phyloP scores from a whole-genome alignment of 2,797 vertebrate species.

The Rhynchonycteris naso region DNA sequence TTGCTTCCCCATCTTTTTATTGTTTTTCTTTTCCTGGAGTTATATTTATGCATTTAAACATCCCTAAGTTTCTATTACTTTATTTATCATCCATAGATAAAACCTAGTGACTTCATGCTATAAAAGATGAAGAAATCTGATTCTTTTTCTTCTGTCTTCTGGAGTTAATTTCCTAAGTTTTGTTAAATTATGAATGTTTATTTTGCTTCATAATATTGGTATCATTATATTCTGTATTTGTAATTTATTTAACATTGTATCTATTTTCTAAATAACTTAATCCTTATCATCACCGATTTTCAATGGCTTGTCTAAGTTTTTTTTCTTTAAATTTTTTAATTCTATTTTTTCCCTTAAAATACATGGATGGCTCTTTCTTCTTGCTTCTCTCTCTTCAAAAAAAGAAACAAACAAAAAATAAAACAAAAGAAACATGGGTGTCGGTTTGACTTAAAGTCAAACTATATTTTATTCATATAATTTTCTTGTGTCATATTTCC shows the following conservation, averaged over 20 bases:
- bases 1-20: not conserved
- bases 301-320: not conserved
- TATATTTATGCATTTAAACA: not conserved
- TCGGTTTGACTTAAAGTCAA: not conserved
- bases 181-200: not conserved
- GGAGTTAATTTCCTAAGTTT: not conserved
- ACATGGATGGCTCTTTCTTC: not conserved
- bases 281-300: not conserved
- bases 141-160: not conserved
- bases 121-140: not conserved
- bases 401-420: too few relatives aligned
- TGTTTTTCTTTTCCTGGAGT: not conserved
- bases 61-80: not conserved
- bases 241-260: conserved; percentile 22
- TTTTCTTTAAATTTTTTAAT: not conserved
- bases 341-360: not conserved
- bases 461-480: not conserved
- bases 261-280: not conserved
- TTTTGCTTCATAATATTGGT: not conserved
- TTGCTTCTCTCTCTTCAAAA: too few relatives aligned
- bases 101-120: not conserved
- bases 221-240: not conserved
- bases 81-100: not conserved
- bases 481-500: not conserved
- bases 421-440: not conserved